A percentile compares a stretch with the other conserved stretches of the same genome.
These are phyloP conservation scores for Hippoglossus hippoglossus DNA, from an alignment of 2,797 vertebrate species.

Conservation along the genomic window DNA sequence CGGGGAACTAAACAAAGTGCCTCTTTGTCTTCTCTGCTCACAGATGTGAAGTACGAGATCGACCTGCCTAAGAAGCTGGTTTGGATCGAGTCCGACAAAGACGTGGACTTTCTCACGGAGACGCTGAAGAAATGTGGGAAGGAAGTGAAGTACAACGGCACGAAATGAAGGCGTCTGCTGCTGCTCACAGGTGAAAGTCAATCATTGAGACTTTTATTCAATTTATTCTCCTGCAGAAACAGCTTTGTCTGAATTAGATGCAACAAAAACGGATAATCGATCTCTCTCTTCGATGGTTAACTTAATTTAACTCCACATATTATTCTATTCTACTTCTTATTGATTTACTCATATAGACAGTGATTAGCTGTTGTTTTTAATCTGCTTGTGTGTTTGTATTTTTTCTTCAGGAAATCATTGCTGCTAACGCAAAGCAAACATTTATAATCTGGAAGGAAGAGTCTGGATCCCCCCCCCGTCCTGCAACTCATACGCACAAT, in stretches of 20 bases:
- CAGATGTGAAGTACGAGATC: conserved; percentile 93
- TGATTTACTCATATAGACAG: too few relatives aligned
- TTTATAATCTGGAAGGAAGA: conserved; percentile 17
- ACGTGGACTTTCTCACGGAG: conserved; percentile 84
- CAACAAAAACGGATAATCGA: too few relatives aligned
- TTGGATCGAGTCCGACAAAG: conserved; percentile 89
- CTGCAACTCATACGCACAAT: conserved; percentile 13
- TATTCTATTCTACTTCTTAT: too few relatives aligned
- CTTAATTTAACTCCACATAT: too few relatives aligned
- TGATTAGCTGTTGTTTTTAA: neutral
- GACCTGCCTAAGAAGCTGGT: conserved; percentile 95
- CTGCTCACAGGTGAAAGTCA: conserved; percentile 46
- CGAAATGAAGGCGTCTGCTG: conserved; percentile 80
- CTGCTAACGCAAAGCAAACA: conserved; percentile 44
- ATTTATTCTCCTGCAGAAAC: too few relatives aligned
- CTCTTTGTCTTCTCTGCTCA: neutral
- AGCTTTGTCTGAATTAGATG: too few relatives aligned
- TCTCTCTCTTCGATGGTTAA: too few relatives aligned
- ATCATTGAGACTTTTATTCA: too few relatives aligned
- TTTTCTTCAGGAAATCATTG: conserved; percentile 44
- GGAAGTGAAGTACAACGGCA: conserved; percentile 87
- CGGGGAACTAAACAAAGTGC: neutral
- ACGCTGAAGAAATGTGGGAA: conserved; percentile 95
- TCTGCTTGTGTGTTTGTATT: neutral
- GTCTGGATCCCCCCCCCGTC: neutral